Evolutionary conservation across 2,113 vertebrate species (phyloP), one percentile per base, ranked within the genome.

Genomic region (Epinephelus fuscoguttatus): DNA sequence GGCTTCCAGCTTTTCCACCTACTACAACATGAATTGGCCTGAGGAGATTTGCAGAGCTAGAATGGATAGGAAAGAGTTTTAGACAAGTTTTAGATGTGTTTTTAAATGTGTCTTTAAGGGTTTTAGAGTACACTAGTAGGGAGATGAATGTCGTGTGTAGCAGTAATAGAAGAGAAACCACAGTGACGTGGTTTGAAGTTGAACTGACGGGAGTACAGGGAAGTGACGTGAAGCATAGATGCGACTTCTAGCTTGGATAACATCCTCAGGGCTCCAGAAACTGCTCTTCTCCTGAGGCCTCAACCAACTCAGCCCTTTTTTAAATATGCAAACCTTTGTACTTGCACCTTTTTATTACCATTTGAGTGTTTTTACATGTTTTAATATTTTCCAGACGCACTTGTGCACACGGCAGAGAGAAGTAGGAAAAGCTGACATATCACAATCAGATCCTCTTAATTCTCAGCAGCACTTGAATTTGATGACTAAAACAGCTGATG

Each of bases 251-350:
- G 86, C 86, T 87, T 80, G 73, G 83, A 85, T 66, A 30, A 66
- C 79, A 85, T 81, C 89, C 85, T 92, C 88, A 83, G 82, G 82
- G 60, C 73, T 86, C 66, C 74, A 70, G 15, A 77, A 78, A 64
- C 77, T 86, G 84, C 91, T 87, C 57, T 76, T 91, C 73, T 89
- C 88, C 90, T 81, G 67, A 88, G 85, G 89, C 88, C 88, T 84
- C 78, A 64, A 84, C 81, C 71, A 83, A 84, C 77, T 89, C 78
- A 49, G 64, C 40, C 71, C 77, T 87, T 92, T 91, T 92, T 90
- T 74, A 79, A 86, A 92, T 93, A 93, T 93, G 94, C 93, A 94
- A 94, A 91, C 75, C 92, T 94, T 95, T 95, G 61, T 91, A 93
- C 87, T 84, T 78, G 85, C 86, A 91, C 88, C 89, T 91, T 94